Conservation (phyloP, 1,140 invertebrate species). For the Metaphire vulgaris region DNA sequence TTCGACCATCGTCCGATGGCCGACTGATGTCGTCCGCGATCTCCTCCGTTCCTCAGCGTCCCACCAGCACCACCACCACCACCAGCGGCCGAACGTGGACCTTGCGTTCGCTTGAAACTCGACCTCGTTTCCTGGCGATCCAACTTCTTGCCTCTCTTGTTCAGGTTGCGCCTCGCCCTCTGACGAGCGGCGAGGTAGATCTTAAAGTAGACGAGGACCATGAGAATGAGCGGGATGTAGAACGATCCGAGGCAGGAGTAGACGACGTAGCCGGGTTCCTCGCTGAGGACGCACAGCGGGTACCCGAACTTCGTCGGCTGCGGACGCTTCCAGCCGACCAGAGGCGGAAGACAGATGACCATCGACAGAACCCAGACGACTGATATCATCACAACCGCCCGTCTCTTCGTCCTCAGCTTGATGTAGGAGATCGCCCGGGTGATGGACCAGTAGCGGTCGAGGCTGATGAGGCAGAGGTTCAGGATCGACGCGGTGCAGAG, state of each 20-base stretch:
- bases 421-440: conserved; percentile 90
- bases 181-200: conserved; percentile 42
- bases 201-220: conserved; percentile 53
- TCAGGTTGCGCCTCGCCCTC: conserved; percentile 14
- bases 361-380: conserved; percentile 90
- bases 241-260: conserved; percentile 55
- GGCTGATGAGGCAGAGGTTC: no score
- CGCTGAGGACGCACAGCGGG: no score
- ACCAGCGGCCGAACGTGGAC: no score
- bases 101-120: background rate
- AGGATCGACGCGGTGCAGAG: conserved; percentile 93
- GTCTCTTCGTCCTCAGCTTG: conserved; percentile 81
- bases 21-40: no score
- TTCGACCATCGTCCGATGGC: no score
- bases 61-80: no score
- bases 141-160: background rate
- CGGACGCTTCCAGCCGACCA: no score
- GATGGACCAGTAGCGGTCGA: conserved; percentile 97
- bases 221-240: conserved; percentile 55
- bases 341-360: conserved; percentile 88
- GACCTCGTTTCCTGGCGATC: background rate
- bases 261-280: no score
- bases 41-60: no score
- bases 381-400: conserved; percentile 85
- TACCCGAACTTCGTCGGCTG: conserved; percentile 36